Evolutionary conservation across 1,140 invertebrate species (phyloP).

Genomic region (Eurosta solidaginis): DNA sequence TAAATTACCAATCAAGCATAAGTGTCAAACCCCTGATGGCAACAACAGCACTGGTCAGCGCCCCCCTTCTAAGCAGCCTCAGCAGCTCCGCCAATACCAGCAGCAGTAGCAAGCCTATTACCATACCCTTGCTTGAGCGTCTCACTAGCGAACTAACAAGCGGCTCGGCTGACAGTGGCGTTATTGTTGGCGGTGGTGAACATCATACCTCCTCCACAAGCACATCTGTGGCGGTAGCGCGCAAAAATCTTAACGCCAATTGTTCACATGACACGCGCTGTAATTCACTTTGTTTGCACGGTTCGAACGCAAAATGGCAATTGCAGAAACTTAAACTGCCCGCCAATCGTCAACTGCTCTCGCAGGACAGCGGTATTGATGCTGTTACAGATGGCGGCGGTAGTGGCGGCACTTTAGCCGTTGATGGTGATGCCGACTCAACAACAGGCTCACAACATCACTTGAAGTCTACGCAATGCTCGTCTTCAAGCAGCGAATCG

Average conservation of each 20-base stretch:
- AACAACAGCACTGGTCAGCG: constrained; percentile 33
- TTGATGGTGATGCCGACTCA: constrained; percentile 32
- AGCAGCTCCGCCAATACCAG: constrained; percentile 35
- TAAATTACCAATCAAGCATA: constrained; percentile 25
- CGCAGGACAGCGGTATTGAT: constrained; percentile 57
- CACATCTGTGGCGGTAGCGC: neutral
- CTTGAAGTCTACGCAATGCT: constrained; percentile 33
- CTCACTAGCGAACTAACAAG: constrained; percentile 54
- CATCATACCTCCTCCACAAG: neutral
- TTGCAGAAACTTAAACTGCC: constrained; percentile 40
- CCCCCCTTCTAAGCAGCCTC: constrained; percentile 13
- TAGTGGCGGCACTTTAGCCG: neutral
- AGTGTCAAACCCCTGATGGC: constrained; percentile 33
- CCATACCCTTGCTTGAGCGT: constrained; percentile 50
- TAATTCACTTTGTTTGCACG: constrained; percentile 50
- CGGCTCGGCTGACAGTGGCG: constrained; percentile 55
- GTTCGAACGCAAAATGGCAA: constrained; percentile 46
- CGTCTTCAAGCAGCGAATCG: constrained; percentile 48
- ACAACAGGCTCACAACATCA: constrained; percentile 31
- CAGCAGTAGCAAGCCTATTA: constrained; percentile 47
- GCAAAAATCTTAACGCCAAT: neutral
- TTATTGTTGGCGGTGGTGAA: constrained; percentile 39
- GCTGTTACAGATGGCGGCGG: constrained; percentile 41
- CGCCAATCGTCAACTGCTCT: constrained; percentile 40
- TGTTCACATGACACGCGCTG: constrained; percentile 43